Base-by-base conservation (phyloP, 1,140 invertebrate species). In the Drosophila persimilis region DNA sequence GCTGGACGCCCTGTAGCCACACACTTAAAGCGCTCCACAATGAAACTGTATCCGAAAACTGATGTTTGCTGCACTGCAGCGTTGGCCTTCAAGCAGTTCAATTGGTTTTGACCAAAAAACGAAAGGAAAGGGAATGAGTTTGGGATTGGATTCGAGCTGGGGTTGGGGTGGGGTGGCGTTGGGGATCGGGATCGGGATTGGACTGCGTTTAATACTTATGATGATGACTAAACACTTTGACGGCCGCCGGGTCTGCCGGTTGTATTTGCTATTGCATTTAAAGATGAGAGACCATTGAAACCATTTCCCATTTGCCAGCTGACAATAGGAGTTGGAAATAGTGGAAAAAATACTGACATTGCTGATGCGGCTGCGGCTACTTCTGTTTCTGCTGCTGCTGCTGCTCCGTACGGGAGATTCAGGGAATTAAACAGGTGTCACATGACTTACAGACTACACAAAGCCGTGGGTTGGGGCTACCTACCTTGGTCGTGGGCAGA, bases 211-310 rank as follows among this genome's bases (percentile, higher is more conserved):
- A 67, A 69, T 69, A 69, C 65, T 69, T 69, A 69, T 69, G 65
- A 31, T 35, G 65, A 69, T 69, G 65, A 69, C 65, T 67, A 71
- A 60, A 71, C 60, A 52, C 71, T 55, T 59, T 69, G 20, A 20
- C 20, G 20, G 20, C 20, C 20, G 20, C 20, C 20, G 51, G 8
- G 8, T 9, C 31, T 9, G 31, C 31, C 60, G 53, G 51, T 50
- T 51, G 67, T 69, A 65, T 61, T 62, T 76, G 53, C 72, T 66
- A 67, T 70, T 78, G 74, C 79, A 84, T 66, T 83, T 83, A 75
- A 75, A 79, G 75, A 79, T 71, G 62, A 71, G 31, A 65, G 64
- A 57, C 39, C 56, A 84, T 52, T 67, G 73, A 63, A 64, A 62
- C n/a, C 45, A 55, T 61, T 71, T 71, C 44, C 47, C 55, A 60